Conservation (phyloP, 1,140 invertebrate genomes). For the Pogonomyrmex barbatus region DNA sequence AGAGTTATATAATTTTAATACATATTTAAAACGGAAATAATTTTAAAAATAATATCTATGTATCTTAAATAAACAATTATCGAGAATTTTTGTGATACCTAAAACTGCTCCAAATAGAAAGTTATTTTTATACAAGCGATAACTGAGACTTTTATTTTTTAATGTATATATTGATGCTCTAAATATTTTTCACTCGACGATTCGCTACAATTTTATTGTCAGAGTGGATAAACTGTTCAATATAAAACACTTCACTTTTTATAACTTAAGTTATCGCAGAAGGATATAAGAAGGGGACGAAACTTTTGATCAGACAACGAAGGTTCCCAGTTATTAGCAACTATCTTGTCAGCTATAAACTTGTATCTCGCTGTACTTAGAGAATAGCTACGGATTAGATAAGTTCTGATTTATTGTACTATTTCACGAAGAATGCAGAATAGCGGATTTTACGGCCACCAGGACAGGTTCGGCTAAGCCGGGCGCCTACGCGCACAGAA, state of each 20-base stretch:
- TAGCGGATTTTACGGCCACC: background rate
- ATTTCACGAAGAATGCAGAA: slow-evolving; percentile 32
- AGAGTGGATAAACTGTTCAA: background rate
- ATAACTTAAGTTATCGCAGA: background rate
- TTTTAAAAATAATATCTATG: background rate
- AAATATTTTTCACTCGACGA: background rate
- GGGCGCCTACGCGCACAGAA: slow-evolving; percentile 40
- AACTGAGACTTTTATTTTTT: background rate
- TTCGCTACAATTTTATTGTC: background rate
- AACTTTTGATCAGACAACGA: background rate
- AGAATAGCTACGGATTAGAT: background rate
- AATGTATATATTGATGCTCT: background rate
- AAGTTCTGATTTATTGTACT: slow-evolving; percentile 32
- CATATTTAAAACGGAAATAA: background rate
- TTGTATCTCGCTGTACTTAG: background rate
- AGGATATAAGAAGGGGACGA: background rate
- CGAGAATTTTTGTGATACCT: background rate
- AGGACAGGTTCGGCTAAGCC: slow-evolving; percentile 18
- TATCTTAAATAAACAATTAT: background rate
- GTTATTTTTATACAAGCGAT: background rate
- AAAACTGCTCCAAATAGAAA: background rate
- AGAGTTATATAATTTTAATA: background rate
- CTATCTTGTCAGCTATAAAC: background rate
- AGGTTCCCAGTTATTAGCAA: background rate
- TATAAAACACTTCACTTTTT: background rate